Evolutionary conservation across 2,888 invertebrate species (phyloP).

Genomic region (Euzophera pinguis): DNA sequence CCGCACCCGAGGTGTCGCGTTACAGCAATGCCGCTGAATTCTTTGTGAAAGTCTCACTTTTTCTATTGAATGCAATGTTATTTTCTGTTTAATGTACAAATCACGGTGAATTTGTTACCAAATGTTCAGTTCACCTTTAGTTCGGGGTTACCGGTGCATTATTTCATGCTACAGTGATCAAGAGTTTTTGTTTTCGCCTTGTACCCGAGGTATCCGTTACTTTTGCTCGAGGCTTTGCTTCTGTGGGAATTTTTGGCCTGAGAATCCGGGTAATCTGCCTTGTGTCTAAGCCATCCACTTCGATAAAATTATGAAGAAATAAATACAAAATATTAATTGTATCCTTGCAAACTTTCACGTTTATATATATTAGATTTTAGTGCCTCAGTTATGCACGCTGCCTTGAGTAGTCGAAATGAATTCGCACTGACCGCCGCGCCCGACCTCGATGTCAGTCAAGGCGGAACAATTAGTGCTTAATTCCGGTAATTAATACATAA

Average conservation of each 20-base stretch:
- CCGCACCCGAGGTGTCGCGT: constrained; percentile 4
- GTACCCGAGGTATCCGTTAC: too few species aligned
- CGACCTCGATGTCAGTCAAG: constrained; percentile 24
- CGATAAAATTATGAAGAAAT: too few species aligned
- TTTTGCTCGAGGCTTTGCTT: too few species aligned
- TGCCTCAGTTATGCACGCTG: background rate
- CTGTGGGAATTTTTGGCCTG: too few species aligned
- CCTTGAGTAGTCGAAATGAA: background rate
- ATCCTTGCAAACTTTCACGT: too few species aligned
- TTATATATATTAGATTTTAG: background rate
- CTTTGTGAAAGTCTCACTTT: constrained; percentile 6
- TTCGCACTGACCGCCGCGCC: constrained; percentile 18
- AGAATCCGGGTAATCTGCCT: too few species aligned
- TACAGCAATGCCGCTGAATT: background rate
- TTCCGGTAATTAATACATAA: constrained; percentile 18
- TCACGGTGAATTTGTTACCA: constrained; percentile 3
- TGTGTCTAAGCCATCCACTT: too few species aligned
- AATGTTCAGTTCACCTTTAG: background rate
- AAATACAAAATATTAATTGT: too few species aligned
- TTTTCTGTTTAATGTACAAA: background rate
- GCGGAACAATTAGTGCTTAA: constrained; percentile 27
- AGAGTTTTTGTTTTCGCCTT: background rate
- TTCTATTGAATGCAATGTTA: background rate
- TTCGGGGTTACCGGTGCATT: background rate
- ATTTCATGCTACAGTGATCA: background rate